A percentile compares a stretch with the other conserved stretches of the same genome.
These are phyloP conservation scores for Tor tambroides DNA, from an alignment of 2,113 vertebrate species.

Conservation along the genomic window DNA sequence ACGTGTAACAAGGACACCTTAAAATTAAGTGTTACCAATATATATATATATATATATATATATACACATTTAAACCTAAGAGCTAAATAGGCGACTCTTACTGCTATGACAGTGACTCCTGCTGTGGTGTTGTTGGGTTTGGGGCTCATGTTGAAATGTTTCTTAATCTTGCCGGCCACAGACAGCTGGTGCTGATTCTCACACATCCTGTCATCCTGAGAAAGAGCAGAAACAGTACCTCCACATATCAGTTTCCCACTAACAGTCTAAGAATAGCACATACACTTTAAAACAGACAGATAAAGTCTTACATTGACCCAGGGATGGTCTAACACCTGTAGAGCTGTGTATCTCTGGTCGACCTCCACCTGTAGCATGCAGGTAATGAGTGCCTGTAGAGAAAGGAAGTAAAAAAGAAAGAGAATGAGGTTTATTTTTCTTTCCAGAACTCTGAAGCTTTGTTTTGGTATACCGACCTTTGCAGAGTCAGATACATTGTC, in stretches of 20 bases:
- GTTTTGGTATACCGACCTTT: constrained; percentile 79
- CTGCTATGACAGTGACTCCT: constrained; percentile 95
- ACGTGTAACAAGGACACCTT: too few species aligned
- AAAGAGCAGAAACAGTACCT: constrained; percentile 7
- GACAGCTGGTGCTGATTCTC: constrained; percentile 91
- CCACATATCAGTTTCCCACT: neutral
- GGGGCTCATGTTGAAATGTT: constrained; percentile 93
- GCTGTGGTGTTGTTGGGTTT: constrained; percentile 88
- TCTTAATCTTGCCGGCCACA: constrained; percentile 96
- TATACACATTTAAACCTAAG: neutral
- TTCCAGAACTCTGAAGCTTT: neutral
- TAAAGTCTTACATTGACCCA: constrained; percentile 93
- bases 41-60: neutral
- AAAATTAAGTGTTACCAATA: too few species aligned
- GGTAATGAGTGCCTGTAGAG: constrained; percentile 87
- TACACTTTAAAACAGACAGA: neutral
- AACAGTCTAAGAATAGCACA: neutral
- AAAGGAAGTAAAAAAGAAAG: neutral
- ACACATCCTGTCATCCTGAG: constrained; percentile 87
- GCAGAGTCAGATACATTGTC: constrained; percentile 92
- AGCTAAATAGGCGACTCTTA: constrained; percentile 74
- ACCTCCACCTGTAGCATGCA: constrained; percentile 93
- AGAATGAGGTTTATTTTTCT: neutral
- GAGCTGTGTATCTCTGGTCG: constrained; percentile 88
- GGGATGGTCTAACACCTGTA: constrained; percentile 91